A percentile compares a stretch with the other conserved stretches of the same genome.
Conservation (phyloP, 2,797 vertebrate genomes). For the Mus caroli region DNA sequence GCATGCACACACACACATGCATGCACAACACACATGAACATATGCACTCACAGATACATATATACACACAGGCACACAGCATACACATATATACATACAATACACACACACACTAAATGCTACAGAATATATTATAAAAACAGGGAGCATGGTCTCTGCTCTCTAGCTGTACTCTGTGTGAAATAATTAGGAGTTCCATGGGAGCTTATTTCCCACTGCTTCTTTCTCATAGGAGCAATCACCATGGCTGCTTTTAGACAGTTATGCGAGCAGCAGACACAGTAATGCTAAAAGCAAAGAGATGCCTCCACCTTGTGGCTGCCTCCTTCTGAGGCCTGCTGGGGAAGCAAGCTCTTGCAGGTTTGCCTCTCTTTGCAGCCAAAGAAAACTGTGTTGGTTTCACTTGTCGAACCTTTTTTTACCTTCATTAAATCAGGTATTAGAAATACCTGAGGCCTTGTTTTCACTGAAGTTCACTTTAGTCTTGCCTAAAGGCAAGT, state of each 20-base stretch:
- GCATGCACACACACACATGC: neutral
- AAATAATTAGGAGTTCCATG: neutral
- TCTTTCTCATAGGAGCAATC: neutral
- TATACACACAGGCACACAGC: neutral
- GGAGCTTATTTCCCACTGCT: neutral
- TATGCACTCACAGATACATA: no score
- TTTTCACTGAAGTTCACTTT: slow-evolving; percentile 16
- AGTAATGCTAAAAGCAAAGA: slow-evolving; percentile 21
- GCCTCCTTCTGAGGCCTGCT: neutral
- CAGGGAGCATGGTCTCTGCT: neutral
- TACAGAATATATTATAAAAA: neutral
- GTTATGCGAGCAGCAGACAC: neutral
- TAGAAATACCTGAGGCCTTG: neutral
- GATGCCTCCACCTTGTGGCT: slow-evolving; percentile 56
- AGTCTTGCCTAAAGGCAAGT: neutral
- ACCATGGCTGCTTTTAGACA: neutral
- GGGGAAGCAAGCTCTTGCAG: neutral
- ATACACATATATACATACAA: neutral
- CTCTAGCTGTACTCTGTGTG: neutral
- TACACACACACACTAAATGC: neutral
- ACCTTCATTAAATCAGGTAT: neutral
- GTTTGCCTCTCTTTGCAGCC: neutral
- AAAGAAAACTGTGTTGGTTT: neutral
- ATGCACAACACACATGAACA: no score
- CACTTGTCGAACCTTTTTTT: neutral